Evolutionary conservation across 2,888 invertebrate genomes (phyloP), one percentile per base, ranked within the genome.

Genomic region (Acanthosepion pharaonis): DNA sequence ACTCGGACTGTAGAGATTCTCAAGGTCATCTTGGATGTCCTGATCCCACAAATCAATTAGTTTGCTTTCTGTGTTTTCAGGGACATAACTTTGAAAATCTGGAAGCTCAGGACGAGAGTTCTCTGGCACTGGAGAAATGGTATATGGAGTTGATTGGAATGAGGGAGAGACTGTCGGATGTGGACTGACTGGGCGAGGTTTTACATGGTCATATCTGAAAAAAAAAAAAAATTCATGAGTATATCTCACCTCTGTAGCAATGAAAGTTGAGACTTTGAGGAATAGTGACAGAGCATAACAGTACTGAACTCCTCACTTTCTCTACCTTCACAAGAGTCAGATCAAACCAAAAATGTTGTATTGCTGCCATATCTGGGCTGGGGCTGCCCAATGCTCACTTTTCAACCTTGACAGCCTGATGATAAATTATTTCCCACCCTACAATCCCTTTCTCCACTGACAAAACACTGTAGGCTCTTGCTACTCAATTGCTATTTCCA

Each of bases 191-290:
- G 51, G 51, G 51, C 53, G 49, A 18, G 92, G 92, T 93, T 93
- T 93, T 53, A 51, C 53, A 93, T 93, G 92, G 92, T 93, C 92
- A 49, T 93, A 93, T 49, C 92, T 93, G 49, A 6, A 93, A 51
- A 3, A 93, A 53, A n/a, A 51, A 48, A 51, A 42, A 91, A 91
- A 28, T 42, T n/a, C 42, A 91, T 18, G 8, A 5, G 33, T 15
- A 5, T 91, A 18, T 15, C 15, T 33, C 23, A 42, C 5, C 5
- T 42, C 42, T 42, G 1, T 42, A 42, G 42, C 42, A 42, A 42
- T 42, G 42, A 42, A 42, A 42, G 42, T 42, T 42, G 42, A 42
- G 42, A 42, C 42, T 42, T 33, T 33, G 33, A 33, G 33, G 33
- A 33, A 33, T 33, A 33, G 33, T 33, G 33, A 33, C 33, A 33